These are phyloP conservation scores for Acholoe squamosa DNA, from an alignment of 2,888 invertebrate species.

Conservation along the genomic window DNA sequence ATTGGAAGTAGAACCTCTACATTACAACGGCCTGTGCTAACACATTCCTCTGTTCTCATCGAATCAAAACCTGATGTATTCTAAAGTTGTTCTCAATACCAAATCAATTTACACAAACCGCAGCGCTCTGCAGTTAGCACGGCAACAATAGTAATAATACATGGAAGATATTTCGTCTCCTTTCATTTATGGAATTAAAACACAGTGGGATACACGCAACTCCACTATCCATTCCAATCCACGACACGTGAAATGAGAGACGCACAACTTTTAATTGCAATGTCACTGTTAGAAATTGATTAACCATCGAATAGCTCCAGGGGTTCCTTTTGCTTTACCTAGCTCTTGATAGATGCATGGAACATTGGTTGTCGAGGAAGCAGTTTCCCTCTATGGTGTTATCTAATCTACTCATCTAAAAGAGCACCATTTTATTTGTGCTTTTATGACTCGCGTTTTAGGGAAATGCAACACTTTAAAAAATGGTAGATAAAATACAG, in stretches of 20 bases:
- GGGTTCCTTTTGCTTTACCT: neutral
- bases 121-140: neutral
- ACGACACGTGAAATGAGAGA: neutral
- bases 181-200: neutral
- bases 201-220: neutral
- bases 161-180: neutral
- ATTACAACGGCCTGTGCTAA: no score
- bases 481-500: no score
- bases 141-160: constrained; percentile 10
- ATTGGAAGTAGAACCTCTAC: no score
- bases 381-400: no score
- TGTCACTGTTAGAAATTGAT: neutral
- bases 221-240: neutral
- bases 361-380: neutral
- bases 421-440: no score
- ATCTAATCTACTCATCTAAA: no score
- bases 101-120: neutral
- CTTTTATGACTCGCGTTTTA: no score
- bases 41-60: no score
- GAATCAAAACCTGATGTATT: neutral
- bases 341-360: neutral
- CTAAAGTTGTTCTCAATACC: neutral
- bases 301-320: neutral
- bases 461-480: no score
- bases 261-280: constrained; percentile 6